phyloP scores from a whole-genome alignment of 2,797 vertebrate species.

The Mormyrops boulengeri region DNA sequence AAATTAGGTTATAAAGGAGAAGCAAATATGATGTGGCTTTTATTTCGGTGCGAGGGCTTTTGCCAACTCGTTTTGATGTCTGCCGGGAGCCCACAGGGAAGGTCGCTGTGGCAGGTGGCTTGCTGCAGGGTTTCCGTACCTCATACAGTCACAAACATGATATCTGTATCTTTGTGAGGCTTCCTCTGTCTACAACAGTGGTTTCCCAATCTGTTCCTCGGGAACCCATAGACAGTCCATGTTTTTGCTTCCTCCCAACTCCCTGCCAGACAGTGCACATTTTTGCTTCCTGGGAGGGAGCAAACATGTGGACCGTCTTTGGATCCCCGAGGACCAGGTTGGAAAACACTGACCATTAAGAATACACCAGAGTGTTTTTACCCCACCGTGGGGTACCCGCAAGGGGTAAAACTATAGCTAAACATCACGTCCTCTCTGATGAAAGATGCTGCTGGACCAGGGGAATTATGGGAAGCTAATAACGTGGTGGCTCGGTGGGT shows the following conservation, averaged over 20 bases:
- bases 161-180: constrained; percentile 93
- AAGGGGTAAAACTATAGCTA: neutral
- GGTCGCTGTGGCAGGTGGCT: neutral
- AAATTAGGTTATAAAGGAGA: neutral
- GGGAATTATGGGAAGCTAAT: neutral
- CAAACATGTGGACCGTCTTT: neutral
- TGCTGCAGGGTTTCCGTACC: constrained; percentile 73
- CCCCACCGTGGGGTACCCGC: neutral
- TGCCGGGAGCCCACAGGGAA: constrained; percentile 42
- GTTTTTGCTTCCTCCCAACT: neutral
- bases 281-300: neutral
- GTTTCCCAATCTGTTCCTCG: constrained; percentile 35
- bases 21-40: neutral
- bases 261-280: neutral
- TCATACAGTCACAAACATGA: constrained; percentile 91
- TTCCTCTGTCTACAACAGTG: constrained; percentile 46
- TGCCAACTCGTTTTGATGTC: too few relatives aligned
- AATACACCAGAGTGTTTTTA: neutral
- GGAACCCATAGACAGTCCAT: neutral
- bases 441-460: neutral
- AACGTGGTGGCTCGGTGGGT: neutral
- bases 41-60: neutral
- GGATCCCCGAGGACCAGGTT: neutral
- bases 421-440: neutral
- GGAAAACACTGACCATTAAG: constrained; percentile 7